Evolutionary conservation across 1,140 invertebrate genomes (phyloP).

Genomic region (Drosophila triauraria): DNA sequence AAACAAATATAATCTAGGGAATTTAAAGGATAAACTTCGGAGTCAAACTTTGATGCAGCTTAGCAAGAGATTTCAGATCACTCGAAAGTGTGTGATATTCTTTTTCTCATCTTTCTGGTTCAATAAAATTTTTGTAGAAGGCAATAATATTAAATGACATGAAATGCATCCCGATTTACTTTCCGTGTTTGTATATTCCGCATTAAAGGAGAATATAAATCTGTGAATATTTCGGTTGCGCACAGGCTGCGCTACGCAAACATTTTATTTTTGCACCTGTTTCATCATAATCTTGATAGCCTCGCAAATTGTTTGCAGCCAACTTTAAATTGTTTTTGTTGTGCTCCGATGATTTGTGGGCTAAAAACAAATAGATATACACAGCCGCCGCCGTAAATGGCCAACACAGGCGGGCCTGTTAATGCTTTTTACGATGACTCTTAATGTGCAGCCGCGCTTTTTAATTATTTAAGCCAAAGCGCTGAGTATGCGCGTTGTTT

Average conservation of each 20-base stretch:
- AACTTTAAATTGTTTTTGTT: conserved; percentile 60
- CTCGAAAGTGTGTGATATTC: too few species aligned
- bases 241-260: conserved; percentile 5
- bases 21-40: background rate
- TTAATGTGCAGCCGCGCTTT: conserved; percentile 35
- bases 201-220: background rate
- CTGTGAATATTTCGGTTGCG: background rate
- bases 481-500: conserved; percentile 45
- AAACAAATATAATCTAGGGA: background rate
- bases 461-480: conserved; percentile 51
- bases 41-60: too few species aligned
- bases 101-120: background rate
- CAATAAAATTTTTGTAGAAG: background rate
- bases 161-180: background rate
- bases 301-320: conserved; percentile 47
- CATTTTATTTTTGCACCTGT: conserved; percentile 35
- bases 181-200: background rate
- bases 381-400: conserved; percentile 10
- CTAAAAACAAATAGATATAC: conserved; percentile 16
- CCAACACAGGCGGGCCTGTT: conserved; percentile 18
- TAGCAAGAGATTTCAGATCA: too few species aligned
- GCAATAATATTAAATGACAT: too few species aligned
- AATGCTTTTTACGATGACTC: conserved; percentile 49
- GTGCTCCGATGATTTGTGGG: conserved; percentile 51
- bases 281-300: conserved; percentile 56